These are phyloP conservation scores for Melanotaenia maccullochi DNA, from an alignment of 2,797 vertebrate species.

Conservation along the genomic window DNA sequence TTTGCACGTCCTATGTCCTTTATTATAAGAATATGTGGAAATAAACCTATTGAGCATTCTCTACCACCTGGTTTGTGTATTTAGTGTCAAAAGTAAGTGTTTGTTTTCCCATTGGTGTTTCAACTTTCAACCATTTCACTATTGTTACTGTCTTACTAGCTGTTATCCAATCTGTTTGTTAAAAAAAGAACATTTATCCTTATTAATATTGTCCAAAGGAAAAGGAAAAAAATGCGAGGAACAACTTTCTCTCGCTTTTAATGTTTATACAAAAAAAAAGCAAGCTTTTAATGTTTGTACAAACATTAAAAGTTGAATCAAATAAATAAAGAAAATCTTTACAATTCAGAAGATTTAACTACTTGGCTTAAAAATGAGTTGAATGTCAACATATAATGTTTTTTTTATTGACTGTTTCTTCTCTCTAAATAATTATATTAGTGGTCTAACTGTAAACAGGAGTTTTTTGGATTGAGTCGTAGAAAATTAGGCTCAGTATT, in stretches of 20 bases:
- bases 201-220: neutral
- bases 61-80: neutral
- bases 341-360: neutral
- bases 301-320: neutral
- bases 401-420: neutral
- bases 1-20: too few species aligned
- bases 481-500: slow-evolving; percentile 21
- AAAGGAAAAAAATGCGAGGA: neutral
- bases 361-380: neutral
- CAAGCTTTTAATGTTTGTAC: too few species aligned
- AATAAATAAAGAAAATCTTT: neutral
- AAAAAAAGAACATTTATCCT: neutral
- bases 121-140: neutral
- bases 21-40: neutral
- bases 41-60: neutral
- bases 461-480: slow-evolving; percentile 15
- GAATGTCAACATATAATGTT: neutral
- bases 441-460: slow-evolving; percentile 9
- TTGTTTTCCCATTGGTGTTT: neutral
- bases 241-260: neutral
- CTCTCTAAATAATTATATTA: neutral
- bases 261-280: neutral
- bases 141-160: neutral
- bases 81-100: neutral
- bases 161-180: too few species aligned